These are phyloP conservation scores for Drosophila pegasa DNA, from an alignment of 2,888 invertebrate genomes.

Conservation along the genomic window DNA sequence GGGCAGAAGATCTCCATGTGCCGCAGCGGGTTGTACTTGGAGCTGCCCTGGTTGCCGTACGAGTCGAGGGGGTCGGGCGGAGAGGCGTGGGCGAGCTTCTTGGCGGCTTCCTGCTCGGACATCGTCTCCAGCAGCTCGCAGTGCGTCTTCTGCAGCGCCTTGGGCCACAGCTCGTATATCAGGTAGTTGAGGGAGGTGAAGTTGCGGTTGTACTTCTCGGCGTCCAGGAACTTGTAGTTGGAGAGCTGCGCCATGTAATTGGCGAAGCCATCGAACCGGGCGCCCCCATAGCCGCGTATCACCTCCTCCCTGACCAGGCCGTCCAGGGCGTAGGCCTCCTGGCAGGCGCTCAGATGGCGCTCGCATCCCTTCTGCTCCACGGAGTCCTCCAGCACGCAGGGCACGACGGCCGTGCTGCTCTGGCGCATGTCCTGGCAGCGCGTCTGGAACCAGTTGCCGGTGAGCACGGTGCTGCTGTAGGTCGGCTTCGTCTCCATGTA, in stretches of 20 bases:
- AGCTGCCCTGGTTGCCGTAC: constrained; percentile 30
- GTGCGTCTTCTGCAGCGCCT: constrained; percentile 12
- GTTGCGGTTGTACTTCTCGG: constrained; percentile 37
- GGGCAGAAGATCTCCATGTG: constrained; percentile 5
- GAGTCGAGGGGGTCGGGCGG: constrained; percentile 34
- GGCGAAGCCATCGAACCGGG: not conserved
- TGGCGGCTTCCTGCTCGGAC: not conserved
- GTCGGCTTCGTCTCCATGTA: constrained; percentile 37
- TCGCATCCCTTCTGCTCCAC: constrained; percentile 21
- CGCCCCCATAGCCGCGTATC: constrained; percentile 3
- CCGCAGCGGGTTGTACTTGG: not conserved
- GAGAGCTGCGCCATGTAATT: constrained; percentile 18
- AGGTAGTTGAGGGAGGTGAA: constrained; percentile 43
- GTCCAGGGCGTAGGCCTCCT: constrained; percentile 23
- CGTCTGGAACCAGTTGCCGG: constrained; percentile 44
- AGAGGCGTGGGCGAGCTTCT: not conserved
- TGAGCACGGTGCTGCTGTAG: constrained; percentile 45
- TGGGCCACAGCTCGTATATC: constrained; percentile 41
- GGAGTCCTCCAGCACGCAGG: constrained; percentile 9
- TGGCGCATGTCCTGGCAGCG: constrained; percentile 3
- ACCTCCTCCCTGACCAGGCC: not conserved
- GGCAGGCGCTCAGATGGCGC: constrained; percentile 20
- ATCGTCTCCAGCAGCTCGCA: not conserved
- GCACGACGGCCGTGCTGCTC: constrained; percentile 31
- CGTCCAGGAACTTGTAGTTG: constrained; percentile 19